These are phyloP conservation scores for Melanophora roralis DNA, from an alignment of 2,888 invertebrate genomes.

Conservation along the genomic window DNA sequence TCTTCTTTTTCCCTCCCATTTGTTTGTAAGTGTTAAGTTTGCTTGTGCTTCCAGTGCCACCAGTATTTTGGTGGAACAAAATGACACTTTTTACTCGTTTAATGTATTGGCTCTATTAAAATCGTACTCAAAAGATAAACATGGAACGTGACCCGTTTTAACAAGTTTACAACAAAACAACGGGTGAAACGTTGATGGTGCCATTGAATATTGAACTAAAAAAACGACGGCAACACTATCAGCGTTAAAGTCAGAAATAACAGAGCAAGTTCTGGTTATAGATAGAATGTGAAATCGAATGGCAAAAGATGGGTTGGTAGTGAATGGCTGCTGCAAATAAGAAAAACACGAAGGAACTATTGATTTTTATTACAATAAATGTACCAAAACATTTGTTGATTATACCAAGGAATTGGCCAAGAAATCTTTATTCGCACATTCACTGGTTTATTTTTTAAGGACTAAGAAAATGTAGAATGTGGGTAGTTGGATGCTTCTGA, in stretches of 20 bases:
- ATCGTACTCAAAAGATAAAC: constrained; percentile 62
- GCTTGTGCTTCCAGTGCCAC: constrained; percentile 24
- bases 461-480: constrained; percentile 6
- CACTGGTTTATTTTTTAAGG: neutral
- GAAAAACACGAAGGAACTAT: constrained; percentile 32
- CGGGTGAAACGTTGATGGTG: constrained; percentile 16
- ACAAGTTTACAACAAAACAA: constrained; percentile 49
- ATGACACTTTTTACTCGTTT: constrained; percentile 59
- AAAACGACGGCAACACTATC: constrained; percentile 5
- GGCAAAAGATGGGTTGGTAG: constrained; percentile 10
- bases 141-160: constrained; percentile 63
- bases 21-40: constrained; percentile 29
- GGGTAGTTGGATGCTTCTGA: constrained; percentile 45
- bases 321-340: neutral
- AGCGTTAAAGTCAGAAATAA: constrained; percentile 12
- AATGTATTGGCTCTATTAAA: constrained; percentile 63
- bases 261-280: constrained; percentile 26
- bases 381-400: constrained; percentile 55
- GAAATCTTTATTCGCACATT: constrained; percentile 12
- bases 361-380: constrained; percentile 53
- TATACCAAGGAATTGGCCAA: constrained; percentile 44
- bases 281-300: constrained; percentile 33
- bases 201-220: constrained; percentile 12
- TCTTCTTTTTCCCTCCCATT: neutral
- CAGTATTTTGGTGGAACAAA: constrained; percentile 32